Conservation (phyloP, 2,113 vertebrate species). For the Hyperopisus bebe region DNA sequence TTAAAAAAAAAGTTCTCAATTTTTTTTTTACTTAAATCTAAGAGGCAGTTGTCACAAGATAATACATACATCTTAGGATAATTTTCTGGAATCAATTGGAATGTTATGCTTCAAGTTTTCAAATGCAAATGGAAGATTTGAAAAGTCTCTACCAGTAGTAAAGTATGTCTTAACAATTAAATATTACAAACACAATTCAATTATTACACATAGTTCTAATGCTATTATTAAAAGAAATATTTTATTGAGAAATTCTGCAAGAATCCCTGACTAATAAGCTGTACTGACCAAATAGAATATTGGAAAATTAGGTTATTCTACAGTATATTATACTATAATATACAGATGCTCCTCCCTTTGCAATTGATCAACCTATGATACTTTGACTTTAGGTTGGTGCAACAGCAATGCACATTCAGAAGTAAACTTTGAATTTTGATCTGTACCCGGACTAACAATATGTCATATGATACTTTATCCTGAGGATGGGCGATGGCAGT, state of each 20-base stretch:
- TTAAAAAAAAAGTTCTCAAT: background rate
- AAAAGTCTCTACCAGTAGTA: background rate
- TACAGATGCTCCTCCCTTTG: too few relatives aligned
- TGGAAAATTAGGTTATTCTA: too few relatives aligned
- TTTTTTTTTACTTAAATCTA: background rate
- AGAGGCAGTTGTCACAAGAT: background rate
- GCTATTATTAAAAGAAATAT: background rate
- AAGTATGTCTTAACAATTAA: background rate
- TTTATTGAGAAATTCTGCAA: background rate
- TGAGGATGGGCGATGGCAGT: too few relatives aligned
- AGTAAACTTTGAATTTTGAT: too few relatives aligned
- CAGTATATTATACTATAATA: too few relatives aligned
- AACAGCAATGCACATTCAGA: too few relatives aligned
- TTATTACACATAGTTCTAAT: background rate
- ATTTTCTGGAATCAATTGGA: background rate
- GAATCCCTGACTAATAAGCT: background rate
- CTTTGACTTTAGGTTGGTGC: too few relatives aligned
- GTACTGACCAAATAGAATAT: too few relatives aligned
- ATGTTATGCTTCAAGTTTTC: background rate
- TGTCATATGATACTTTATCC: too few relatives aligned
- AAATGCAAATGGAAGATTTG: background rate
- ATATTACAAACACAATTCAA: background rate
- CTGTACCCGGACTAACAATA: too few relatives aligned
- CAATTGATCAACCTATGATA: too few relatives aligned
- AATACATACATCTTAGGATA: background rate